These are phyloP conservation scores for Psittacula derbiana DNA, from an alignment of 2,797 vertebrate genomes.

Conservation along the genomic window DNA sequence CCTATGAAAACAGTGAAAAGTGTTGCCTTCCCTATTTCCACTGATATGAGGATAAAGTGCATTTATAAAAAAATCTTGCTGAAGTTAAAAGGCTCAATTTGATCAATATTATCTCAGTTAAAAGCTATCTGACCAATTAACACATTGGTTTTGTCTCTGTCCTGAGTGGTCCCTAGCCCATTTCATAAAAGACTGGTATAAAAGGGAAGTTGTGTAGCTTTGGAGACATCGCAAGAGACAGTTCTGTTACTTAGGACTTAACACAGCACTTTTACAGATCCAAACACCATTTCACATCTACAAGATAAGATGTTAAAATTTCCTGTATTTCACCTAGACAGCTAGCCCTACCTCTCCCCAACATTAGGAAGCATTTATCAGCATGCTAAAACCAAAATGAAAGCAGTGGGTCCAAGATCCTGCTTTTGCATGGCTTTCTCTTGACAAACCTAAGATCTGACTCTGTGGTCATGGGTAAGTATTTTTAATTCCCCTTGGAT, in stretches of 20 bases:
- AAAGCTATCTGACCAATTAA: background rate
- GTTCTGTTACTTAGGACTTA: background rate
- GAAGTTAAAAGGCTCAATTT: background rate
- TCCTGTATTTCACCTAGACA: conserved; percentile 19
- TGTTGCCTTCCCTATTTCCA: background rate
- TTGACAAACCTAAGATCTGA: conserved; percentile 42
- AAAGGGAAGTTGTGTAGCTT: background rate
- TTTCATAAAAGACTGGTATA: background rate
- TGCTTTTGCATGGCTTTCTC: conserved; percentile 37
- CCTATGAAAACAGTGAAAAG: background rate
- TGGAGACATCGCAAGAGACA: background rate
- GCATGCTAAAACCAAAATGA: background rate
- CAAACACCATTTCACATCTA: background rate
- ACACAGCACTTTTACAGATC: background rate
- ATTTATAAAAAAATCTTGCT: background rate
- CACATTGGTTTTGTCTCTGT: background rate
- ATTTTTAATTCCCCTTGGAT: conserved; percentile 60
- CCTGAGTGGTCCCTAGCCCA: background rate
- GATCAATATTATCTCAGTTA: background rate
- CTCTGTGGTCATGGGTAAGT: conserved; percentile 51
- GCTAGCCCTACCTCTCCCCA: background rate
- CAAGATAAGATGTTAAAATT: conserved; percentile 15
- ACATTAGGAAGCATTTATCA: conserved; percentile 6
- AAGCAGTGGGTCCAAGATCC: background rate
- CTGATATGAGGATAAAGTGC: background rate